Evolutionary conservation across 1,140 invertebrate species (phyloP).

Genomic region (Papilio dardanus): DNA sequence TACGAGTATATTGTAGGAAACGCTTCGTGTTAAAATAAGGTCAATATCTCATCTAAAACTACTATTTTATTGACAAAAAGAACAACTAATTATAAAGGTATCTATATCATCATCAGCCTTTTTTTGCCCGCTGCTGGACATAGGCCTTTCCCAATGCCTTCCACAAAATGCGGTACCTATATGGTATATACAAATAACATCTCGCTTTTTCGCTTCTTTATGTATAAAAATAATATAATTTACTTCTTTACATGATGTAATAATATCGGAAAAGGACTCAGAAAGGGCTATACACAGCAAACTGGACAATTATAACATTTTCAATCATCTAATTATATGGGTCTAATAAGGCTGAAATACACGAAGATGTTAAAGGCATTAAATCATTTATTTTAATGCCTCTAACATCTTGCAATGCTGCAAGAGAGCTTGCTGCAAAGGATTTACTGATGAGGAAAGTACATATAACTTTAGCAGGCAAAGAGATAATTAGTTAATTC

Average conservation of each 20-base stretch:
- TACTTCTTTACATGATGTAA: neutral
- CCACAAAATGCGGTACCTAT: no score
- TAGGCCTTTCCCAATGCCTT: no score
- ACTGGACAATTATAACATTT: neutral
- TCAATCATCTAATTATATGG: constrained; percentile 5
- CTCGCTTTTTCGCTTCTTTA: no score
- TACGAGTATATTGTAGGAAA: no score
- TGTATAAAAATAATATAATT: neutral
- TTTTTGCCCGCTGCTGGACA: no score
- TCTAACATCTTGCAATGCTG: no score
- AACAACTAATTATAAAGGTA: neutral
- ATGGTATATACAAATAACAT: no score
- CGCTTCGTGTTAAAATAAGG: no score
- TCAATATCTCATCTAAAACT: neutral
- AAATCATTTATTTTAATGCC: no score
- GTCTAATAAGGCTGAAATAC: constrained; percentile 36
- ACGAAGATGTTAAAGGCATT: constrained; percentile 45
- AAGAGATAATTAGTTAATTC: constrained; percentile 71
- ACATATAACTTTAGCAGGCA: constrained; percentile 59
- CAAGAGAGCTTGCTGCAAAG: constrained; percentile 62
- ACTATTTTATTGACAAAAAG: neutral
- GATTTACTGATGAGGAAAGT: constrained; percentile 63
- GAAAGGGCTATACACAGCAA: neutral
- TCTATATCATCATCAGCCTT: no score
- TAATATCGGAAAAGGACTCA: neutral